These are phyloP conservation scores for Ceuthmochares aereus DNA, from an alignment of 2,113 vertebrate species.

Conservation along the genomic window DNA sequence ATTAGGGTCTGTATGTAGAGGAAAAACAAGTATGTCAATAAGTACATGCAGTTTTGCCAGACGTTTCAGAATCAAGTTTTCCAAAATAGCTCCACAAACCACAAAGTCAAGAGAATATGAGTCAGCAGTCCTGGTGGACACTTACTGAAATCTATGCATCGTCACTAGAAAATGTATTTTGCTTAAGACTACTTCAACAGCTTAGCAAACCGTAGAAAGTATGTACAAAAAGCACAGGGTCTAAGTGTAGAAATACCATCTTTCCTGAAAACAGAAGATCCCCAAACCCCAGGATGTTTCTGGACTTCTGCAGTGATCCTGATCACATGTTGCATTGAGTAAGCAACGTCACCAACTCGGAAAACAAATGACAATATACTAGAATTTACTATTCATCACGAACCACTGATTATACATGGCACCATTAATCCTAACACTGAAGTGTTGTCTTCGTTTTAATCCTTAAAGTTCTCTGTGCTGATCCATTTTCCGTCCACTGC, in stretches of 20 bases:
- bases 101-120: background rate
- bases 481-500: background rate
- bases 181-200: background rate
- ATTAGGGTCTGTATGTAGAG: conserved; percentile 73
- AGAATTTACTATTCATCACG: background rate
- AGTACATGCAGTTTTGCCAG: background rate
- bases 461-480: background rate
- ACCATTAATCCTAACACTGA: background rate
- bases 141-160: background rate
- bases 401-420: background rate
- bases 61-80: background rate
- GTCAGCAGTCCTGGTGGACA: background rate
- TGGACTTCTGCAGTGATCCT: background rate
- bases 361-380: background rate
- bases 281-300: background rate
- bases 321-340: accelerated
- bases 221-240: background rate
- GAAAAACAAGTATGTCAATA: background rate
- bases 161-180: background rate
- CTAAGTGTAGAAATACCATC: background rate
- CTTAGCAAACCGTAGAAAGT: background rate
- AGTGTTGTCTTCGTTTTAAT: background rate
- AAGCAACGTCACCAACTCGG: background rate
- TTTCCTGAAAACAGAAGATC: background rate
- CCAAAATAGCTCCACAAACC: background rate